Base-by-base conservation (phyloP, 35 echinoderm and acorn worm species). In the Holothuria glaberrima region DNA sequence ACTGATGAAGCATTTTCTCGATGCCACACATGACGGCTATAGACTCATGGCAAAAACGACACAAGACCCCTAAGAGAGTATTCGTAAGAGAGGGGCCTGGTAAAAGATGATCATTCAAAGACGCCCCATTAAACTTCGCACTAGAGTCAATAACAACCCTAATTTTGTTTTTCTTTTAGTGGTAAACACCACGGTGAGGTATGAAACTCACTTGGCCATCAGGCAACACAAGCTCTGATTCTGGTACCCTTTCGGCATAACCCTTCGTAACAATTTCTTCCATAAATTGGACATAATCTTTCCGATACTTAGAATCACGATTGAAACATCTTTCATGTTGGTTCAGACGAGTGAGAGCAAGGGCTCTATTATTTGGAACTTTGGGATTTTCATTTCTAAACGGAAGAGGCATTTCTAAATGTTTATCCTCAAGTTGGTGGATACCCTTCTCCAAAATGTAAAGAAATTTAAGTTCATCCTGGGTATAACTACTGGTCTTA, bases 181-280 rank as follows among this genome's bases (percentile, higher is more conserved):
- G 84, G 48, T 88, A 62, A n/a, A 92, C 90, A 20, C 90, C 90
- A 65, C 87, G 90, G 75, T 92, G 90, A 34, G 81, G 90, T 18
- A 92, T 86, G n/a, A 76, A 92, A 46, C 90, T 85, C 46, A 75
- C 24, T 29, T 21, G 18, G 21, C 85, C 85, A 45, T 76, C 50
- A 31, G 16, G 48, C 22, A 35, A 58, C 14, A 48, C 79, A 30
- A 48, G 22, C 29, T 48, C 80, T 1, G 65, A 28, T 3, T 71
- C 33, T 67, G 66, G 56, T 26, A 83, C 89, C 28, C 36, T 56
- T 87, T 94, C 89, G 4, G 89, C 89, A 80, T 85, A 83, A 30
- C 83, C 71, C 13, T 79, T 52, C 4, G 89, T 31, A 48, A 93
- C 20, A 35, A 93, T 88, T 30, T 81, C 86, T 81, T 89, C 30